Percentiles rank a stretch among this genome's conserved stretches.
Evolutionary conservation across 2,888 invertebrate genomes (phyloP).

Genomic region (Meta bourneti): DNA sequence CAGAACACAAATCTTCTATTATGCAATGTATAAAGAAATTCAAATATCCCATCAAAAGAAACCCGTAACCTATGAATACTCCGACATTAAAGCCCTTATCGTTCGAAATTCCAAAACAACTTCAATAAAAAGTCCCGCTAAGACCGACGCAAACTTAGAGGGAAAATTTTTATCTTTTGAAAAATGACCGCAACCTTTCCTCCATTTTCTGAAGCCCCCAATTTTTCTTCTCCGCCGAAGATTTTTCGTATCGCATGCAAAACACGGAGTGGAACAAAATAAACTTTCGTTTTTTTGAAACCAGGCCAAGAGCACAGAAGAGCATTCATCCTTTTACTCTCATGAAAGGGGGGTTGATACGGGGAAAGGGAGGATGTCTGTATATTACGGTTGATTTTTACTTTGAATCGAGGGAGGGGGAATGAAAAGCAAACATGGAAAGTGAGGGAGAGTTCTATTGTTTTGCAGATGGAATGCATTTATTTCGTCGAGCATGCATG

Average conservation of each 20-base stretch:
- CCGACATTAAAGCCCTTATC: neutral
- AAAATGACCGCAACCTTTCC: constrained; percentile 63
- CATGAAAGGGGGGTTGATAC: neutral
- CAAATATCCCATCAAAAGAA: constrained; percentile 13
- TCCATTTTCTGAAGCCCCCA: constrained; percentile 35
- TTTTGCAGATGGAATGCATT: constrained; percentile 36
- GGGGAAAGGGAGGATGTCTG: constrained; percentile 28
- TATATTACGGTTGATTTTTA: constrained; percentile 54
- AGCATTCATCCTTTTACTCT: constrained; percentile 26
- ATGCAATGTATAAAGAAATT: neutral
- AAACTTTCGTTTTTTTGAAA: constrained; percentile 28
- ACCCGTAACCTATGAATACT: constrained; percentile 44
- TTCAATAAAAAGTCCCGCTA: constrained; percentile 45
- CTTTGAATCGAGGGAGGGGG: neutral
- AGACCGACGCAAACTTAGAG: constrained; percentile 14
- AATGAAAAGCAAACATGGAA: constrained; percentile 11
- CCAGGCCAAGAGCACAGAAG: constrained; percentile 29
- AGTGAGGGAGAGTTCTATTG: constrained; percentile 3
- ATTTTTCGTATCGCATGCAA: constrained; percentile 46
- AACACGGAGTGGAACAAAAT: constrained; percentile 40
- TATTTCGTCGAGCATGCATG: neutral
- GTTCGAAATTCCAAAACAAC: constrained; percentile 44
- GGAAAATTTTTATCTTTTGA: constrained; percentile 58
- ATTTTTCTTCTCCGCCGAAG: constrained; percentile 24
- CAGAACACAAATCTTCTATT: neutral